Base-by-base conservation (phyloP, 2,797 vertebrate genomes). In the Miichthys miiuy region DNA sequence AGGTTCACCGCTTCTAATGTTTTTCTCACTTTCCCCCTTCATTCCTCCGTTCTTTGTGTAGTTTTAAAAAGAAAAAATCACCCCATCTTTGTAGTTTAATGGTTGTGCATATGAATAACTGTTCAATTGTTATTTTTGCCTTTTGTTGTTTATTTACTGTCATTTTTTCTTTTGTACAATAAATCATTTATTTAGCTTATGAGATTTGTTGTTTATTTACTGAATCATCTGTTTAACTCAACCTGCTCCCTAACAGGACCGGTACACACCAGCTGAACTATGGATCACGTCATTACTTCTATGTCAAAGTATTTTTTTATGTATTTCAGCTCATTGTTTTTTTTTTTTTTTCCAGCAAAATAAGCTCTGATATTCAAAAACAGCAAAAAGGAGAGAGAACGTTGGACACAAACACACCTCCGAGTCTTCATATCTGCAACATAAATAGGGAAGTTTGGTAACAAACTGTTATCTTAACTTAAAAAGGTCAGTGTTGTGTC, bases 121-220 rank as follows among this genome's bases (percentile, higher is more conserved):
- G 91, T 92, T 94, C 92, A 90, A 90, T 94, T 95, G 91, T 93
- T 94, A 80, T 92, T 90, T 93, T 93, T 91, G 92, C 85, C 85
- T 91, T 92, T 90, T 93, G 88, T 89, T 87, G 94, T 95, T 94
- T 94, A 92, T 95, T 95, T 95, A 94, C 96, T 95, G 94, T 94
- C 94, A 93, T 95, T 96, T 95, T 95, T 95, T 93, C 94, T 95
- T 96, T 96, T 97, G 96, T 97, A 97, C 96, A 97, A 97, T 96
- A 97, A 97, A 96, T 96, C 94, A 95, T 96, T 96, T 96, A 96
- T 96, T 95, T 95, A 96, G 96, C 95, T 94, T 95, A 96, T 69
- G 68, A 25, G 67, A 86, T 68, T 78, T 80, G 68, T 56, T 80
- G 73, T 76, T 82, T 68, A 57, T 80, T 92, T 60, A 27, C 41